A percentile compares a stretch with the other conserved stretches of the same genome.
These are phyloP conservation scores for Eptesicus fuscus DNA, from an alignment of 2,113 vertebrate genomes.

Conservation along the genomic window DNA sequence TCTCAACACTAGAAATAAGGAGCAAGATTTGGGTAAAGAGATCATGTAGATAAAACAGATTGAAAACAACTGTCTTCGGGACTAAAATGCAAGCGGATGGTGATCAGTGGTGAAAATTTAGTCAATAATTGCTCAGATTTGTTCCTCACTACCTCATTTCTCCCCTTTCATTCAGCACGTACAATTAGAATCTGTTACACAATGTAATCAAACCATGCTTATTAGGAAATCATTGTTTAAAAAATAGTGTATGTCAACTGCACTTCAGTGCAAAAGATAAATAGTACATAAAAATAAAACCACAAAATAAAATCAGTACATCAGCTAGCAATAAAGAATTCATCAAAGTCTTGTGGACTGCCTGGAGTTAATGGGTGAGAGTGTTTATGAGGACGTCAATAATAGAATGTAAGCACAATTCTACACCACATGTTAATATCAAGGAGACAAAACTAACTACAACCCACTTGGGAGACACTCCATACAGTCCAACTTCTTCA, in stretches of 20 bases:
- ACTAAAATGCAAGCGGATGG: background rate
- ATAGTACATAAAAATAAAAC: background rate
- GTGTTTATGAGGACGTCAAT: background rate
- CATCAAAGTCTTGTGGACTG: background rate
- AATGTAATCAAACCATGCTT: background rate
- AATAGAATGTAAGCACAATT: background rate
- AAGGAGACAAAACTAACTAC: background rate
- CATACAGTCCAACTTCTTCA: background rate
- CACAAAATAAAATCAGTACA: background rate
- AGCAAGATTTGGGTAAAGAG: background rate
- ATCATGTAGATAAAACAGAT: background rate
- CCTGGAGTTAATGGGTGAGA: background rate
- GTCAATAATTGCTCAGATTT: background rate
- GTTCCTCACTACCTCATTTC: background rate
- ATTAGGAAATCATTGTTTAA: background rate
- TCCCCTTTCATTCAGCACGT: background rate
- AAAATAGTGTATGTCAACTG: background rate
- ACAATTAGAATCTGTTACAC: background rate
- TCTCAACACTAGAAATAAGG: background rate
- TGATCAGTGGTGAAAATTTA: background rate
- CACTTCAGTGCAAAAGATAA: background rate
- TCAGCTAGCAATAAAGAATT: background rate
- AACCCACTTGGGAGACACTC: background rate
- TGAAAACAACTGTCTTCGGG: background rate
- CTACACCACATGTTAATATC: background rate